Base-by-base conservation (phyloP, 2,888 invertebrate genomes). In the Pemphredon lugubris region DNA sequence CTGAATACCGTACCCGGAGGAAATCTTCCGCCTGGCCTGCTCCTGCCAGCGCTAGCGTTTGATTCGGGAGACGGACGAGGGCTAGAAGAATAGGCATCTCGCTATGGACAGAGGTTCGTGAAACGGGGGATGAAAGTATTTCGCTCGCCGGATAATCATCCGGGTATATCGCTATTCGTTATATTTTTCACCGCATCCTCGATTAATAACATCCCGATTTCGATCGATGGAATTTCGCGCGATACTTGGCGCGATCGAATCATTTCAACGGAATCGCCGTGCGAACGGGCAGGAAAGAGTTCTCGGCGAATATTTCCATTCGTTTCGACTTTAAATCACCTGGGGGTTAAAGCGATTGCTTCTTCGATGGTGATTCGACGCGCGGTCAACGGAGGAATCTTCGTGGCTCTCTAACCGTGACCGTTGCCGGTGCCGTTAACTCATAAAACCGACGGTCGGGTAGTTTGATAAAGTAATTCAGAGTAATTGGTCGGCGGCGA, bases 391-490 rank as follows among this genome's bases (percentile, higher is more conserved):
- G 4, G 11, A 2, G 30, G 2, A 9, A 30, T 30, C 34, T 34
- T 34, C n/a, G 11, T 34, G n/a, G 9, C 3, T 34, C n/a, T 40
- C 40, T 16, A 18, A 40, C 7, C 40, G 7, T 5, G 2, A 3
- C 4, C 4, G 16, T 40, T 16, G 18, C 39, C 4, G 34, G 4
- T 37, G 34, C n/a, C 68, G 65, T 72, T 61, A 55, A 59, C 53
- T 40, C 60, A 61, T 57, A 72, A 66, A 75, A 78, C 64, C 53
- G 64, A 45, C 63, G 34, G 40, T 30, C 48, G 55, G 66, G 66
- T 77, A 79, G 80, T 77, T 77, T 69, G 71, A 79, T 79, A 68
- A 73, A 77, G 68, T 61, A 73, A 80, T 79, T 73, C 51, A 45
- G 64, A 61, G 60, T 79, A 79, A 79, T 71, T 73, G 66, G 63